phyloP scores from a whole-genome alignment of 1,140 invertebrate genomes.

The Pseudomyrmex pallidus region DNA sequence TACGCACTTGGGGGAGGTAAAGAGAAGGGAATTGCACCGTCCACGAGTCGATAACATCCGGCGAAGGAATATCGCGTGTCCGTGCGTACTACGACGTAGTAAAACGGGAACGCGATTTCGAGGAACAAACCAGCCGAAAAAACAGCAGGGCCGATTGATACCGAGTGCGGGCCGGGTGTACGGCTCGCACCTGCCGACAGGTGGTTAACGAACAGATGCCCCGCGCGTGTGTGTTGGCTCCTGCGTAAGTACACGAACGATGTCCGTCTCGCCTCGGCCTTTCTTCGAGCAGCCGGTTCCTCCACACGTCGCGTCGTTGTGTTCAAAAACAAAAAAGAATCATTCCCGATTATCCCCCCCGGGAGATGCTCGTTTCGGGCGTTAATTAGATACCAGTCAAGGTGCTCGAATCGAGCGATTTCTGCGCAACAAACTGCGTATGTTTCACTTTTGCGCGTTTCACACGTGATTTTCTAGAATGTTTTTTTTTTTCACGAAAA shows the following conservation, averaged over 20 bases:
- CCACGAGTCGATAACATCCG: slow-evolving; percentile 64
- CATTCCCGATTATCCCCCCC: slow-evolving; percentile 22
- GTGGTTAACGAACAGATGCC: slow-evolving; percentile 78
- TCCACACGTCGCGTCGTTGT: slow-evolving; percentile 20
- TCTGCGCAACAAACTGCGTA: background rate
- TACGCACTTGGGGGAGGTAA: slow-evolving; percentile 11
- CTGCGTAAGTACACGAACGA: slow-evolving; percentile 26
- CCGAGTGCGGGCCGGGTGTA: slow-evolving; percentile 59
- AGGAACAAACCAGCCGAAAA: slow-evolving; percentile 54
- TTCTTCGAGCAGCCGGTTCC: slow-evolving; percentile 17
- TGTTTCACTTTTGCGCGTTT: background rate
- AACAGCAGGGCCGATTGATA: slow-evolving; percentile 80
- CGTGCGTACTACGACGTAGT: slow-evolving; percentile 74
- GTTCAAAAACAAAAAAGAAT: background rate
- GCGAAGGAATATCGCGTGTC: slow-evolving; percentile 60
- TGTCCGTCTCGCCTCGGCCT: slow-evolving; percentile 18
- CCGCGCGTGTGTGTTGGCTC: slow-evolving; percentile 18
- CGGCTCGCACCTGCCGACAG: slow-evolving; percentile 81
- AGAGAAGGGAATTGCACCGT: slow-evolving; percentile 13
- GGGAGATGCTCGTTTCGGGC: slow-evolving; percentile 16
- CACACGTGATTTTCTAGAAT: background rate
- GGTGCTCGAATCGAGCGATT: slow-evolving; percentile 1
- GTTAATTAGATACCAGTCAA: slow-evolving; percentile 32
- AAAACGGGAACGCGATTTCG: slow-evolving; percentile 76
- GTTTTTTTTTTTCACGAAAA: background rate